A percentile compares a stretch with the other conserved stretches of the same genome.
Evolutionary conservation across 37 sponge, comb jelly and placozoan genomes (phyloP).

Genomic region (Hexactinellida sp.): DNA sequence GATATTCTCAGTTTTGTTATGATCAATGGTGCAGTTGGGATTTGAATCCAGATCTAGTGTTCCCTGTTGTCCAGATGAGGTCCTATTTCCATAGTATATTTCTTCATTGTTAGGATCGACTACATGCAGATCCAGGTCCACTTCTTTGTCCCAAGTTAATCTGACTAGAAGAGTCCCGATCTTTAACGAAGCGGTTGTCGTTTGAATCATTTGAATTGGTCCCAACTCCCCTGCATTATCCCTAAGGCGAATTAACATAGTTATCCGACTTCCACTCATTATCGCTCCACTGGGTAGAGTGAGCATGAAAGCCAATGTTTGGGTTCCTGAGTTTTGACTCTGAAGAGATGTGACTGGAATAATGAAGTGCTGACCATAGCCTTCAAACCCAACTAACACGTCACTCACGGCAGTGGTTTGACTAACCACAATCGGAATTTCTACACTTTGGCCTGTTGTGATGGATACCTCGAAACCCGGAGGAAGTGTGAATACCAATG

Average conservation of each 20-base stretch:
- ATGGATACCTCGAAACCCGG: neutral
- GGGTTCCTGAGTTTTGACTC: neutral
- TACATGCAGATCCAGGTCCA: neutral
- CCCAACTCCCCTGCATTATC: neutral
- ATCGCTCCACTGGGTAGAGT: neutral
- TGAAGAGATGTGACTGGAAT: neutral
- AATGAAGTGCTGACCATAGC: neutral
- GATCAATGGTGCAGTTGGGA: neutral
- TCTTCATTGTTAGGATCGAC: neutral
- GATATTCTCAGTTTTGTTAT: neutral
- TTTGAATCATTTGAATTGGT: neutral
- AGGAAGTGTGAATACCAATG: neutral
- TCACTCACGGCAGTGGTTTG: neutral
- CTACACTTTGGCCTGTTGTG: neutral
- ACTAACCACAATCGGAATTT: neutral
- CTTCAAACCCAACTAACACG: neutral
- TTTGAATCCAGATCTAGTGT: neutral
- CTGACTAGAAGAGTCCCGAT: neutral
- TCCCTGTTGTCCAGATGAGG: neutral
- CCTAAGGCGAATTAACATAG: neutral
- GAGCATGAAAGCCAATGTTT: neutral
- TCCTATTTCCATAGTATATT: neutral
- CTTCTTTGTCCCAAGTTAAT: conserved; percentile 10
- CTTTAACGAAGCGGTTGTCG: neutral
- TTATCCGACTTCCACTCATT: neutral